These are phyloP conservation scores for Vireo griseus DNA, from an alignment of 2,797 vertebrate genomes.

Conservation along the genomic window DNA sequence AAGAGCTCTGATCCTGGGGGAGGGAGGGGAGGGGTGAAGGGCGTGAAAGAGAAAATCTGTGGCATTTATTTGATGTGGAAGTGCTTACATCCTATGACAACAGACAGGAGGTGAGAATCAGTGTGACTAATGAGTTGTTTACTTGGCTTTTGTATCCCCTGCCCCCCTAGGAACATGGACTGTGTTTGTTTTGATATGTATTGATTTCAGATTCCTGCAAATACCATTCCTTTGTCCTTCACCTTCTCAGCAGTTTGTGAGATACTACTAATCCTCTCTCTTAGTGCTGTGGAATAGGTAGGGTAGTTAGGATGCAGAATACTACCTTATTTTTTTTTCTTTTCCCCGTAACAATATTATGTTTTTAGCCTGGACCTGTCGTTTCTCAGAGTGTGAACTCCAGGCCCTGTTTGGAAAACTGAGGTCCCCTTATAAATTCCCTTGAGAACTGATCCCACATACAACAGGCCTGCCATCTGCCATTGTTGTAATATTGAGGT, in stretches of 20 bases:
- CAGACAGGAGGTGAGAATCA: constrained; percentile 17
- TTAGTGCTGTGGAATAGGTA: background rate
- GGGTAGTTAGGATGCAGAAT: background rate
- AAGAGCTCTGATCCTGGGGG: background rate
- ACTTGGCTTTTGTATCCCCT: background rate
- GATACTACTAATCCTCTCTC: background rate
- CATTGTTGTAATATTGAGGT: background rate
- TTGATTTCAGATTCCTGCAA: constrained; percentile 22
- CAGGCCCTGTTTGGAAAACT: background rate
- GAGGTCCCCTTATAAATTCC: background rate
- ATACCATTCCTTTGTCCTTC: constrained; percentile 5
- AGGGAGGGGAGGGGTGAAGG: background rate
- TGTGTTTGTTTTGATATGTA: background rate
- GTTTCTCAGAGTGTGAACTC: background rate
- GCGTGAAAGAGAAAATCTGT: background rate
- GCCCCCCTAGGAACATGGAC: background rate
- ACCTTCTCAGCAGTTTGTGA: background rate
- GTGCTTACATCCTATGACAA: background rate
- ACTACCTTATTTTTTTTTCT: background rate
- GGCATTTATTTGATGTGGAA: constrained; percentile 44
- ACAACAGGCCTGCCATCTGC: background rate
- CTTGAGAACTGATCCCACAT: accelerated
- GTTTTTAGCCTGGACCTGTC: background rate
- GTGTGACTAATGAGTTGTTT: constrained; percentile 47
- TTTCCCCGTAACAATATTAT: accelerated